A percentile compares a stretch with the other conserved stretches of the same genome.
These are phyloP conservation scores for Ficedula albicollis DNA, from an alignment of 2,797 vertebrate species.

Conservation along the genomic window DNA sequence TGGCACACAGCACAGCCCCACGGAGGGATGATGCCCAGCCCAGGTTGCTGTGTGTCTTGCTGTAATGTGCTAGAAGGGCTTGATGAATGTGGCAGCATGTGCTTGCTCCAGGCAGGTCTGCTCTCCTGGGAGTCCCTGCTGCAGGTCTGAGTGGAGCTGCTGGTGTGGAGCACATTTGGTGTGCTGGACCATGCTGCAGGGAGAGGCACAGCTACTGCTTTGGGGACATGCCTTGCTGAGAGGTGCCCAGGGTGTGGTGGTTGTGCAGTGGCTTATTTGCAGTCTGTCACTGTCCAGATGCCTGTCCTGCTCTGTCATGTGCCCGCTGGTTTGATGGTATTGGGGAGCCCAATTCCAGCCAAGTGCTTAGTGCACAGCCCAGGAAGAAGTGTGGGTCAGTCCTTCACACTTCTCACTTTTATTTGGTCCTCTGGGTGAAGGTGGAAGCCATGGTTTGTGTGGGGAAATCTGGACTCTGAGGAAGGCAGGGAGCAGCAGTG, in stretches of 20 bases:
- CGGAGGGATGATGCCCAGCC: accelerated
- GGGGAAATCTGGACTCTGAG: not conserved
- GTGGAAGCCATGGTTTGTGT: not conserved
- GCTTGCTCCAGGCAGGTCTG: not conserved
- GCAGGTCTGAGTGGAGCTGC: not conserved
- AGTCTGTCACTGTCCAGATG: not conserved
- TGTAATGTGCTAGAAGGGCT: not conserved
- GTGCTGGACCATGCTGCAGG: not conserved
- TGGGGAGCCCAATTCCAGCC: not conserved
- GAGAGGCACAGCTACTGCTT: not conserved
- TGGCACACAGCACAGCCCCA: accelerated
- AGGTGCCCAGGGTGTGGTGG: too few relatives aligned
- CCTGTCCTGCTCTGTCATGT: accelerated
- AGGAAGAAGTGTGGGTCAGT: not conserved
- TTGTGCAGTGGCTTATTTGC: not conserved
- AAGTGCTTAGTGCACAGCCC: not conserved
- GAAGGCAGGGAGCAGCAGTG: accelerated
- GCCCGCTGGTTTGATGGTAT: accelerated
- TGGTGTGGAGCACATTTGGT: not conserved
- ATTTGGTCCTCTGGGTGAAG: not conserved
- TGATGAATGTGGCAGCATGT: accelerated
- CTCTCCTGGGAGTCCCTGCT: not conserved
- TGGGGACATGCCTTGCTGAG: not conserved
- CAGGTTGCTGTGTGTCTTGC: not conserved
- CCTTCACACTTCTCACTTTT: not conserved